These are phyloP conservation scores for Anguilla marmorata DNA, from an alignment of 2,797 vertebrate genomes.

Conservation along the genomic window DNA sequence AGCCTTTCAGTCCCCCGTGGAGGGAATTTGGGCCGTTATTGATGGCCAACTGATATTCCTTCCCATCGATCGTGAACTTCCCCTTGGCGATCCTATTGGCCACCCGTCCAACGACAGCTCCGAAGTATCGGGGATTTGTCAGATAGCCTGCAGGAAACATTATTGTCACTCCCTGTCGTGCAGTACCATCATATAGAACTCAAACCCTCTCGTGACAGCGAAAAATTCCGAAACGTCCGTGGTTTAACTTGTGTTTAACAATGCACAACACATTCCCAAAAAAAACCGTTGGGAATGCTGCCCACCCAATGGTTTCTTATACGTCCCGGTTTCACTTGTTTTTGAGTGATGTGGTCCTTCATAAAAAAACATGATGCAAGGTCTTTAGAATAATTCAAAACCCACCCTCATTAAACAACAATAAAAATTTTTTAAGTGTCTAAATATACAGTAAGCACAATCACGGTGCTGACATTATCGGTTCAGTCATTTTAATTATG, in stretches of 20 bases:
- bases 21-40: conserved; percentile 89
- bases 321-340: background rate
- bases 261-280: too few relatives aligned
- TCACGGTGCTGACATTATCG: conserved; percentile 8
- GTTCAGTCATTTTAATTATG: background rate
- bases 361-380: background rate
- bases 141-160: conserved; percentile 75
- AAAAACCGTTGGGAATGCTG: too few relatives aligned
- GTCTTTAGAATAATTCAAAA: too few relatives aligned
- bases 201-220: background rate
- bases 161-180: background rate
- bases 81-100: conserved; percentile 88
- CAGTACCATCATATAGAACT: background rate
- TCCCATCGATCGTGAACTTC: conserved; percentile 74
- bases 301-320: too few relatives aligned
- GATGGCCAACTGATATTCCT: conserved; percentile 77
- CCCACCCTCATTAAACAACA: background rate
- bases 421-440: background rate
- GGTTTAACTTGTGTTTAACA: too few relatives aligned
- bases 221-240: background rate
- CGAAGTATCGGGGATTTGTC: conserved; percentile 83
- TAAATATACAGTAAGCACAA: background rate
- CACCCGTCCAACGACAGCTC: conserved; percentile 85
- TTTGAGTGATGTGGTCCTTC: background rate
- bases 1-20: conserved; percentile 86